Base-by-base conservation (phyloP, 1,140 invertebrate species). In the Tetramorium simillimum region DNA sequence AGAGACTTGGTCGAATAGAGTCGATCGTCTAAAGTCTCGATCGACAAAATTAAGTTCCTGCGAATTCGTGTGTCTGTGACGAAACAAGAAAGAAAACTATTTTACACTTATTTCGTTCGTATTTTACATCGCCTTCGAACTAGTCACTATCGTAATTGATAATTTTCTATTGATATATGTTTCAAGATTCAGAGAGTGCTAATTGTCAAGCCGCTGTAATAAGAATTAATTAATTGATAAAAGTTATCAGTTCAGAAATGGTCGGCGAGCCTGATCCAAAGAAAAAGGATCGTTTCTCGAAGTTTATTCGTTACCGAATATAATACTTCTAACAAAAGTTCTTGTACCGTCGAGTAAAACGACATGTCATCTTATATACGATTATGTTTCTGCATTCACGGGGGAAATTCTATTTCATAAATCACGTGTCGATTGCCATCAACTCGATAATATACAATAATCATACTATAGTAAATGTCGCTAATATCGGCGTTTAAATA, bases 361-460 rank as follows among this genome's bases (percentile, higher is more conserved):
- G n/a, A 76, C 24, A 14, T 58, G 14, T 82, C 18, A 58, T 14
- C 80, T 46, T 73, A 82, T 46, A 72, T 43, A 37, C 51, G n/a
- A 72, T 12, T 82, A 82, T 82, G 80, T 82, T 82, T 82, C 80
- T 58, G 65, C 40, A 24, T 81, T 82, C 37, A 56, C 6, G 56
- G n/a, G n/a, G 24, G 53, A 82, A 60, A 24, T 58, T 82, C 24
- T 82, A 73, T 73, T 33, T 82, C 6, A 53, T 82, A 82, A 51
- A 53, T 65, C 46, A 77, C 46, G 46, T 4, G 33, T 80, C 53
- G 76, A 80, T 80, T 80, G 62, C 76, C 76, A 65, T 67, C 9
- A 65, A 65, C 24, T n/a, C 28, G 43, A 7, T 37, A 80, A 21
- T 80, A 9, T 65, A 65, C 16, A 21, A 33, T 78, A 65, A 78